Evolutionary conservation across 2,113 vertebrate species (phyloP).

Genomic region (Sylvicapra grimmia): DNA sequence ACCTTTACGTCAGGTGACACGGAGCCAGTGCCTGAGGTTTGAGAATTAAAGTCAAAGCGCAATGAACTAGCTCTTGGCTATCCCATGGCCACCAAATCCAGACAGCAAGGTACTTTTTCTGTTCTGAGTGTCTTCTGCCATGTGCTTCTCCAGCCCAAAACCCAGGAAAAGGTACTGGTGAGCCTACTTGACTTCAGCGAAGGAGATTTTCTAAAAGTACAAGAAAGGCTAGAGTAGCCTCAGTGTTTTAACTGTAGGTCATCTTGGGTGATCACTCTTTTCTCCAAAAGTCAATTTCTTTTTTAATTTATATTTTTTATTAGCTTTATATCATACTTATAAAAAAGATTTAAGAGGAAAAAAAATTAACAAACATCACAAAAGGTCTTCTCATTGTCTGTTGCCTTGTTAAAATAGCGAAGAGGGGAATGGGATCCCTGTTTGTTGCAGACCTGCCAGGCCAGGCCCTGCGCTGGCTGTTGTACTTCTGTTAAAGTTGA

Average conservation of each 20-base stretch:
- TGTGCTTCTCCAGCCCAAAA: constrained; percentile 28
- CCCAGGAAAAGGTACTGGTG: background rate
- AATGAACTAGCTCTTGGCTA: background rate
- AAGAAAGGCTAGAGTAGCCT: constrained; percentile 8
- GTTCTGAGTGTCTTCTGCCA: background rate
- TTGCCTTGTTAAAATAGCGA: background rate
- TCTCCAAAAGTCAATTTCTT: background rate
- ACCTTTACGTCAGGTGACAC: background rate
- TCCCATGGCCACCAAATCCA: background rate
- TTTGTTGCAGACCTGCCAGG: background rate
- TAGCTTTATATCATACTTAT: background rate
- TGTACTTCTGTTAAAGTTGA: background rate
- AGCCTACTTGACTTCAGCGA: constrained; percentile 41
- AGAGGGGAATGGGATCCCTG: background rate
- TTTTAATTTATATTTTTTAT: background rate
- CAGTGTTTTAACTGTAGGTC: background rate
- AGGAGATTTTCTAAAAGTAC: constrained; percentile 22
- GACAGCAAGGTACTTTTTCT: background rate
- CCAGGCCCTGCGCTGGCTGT: rapidly evolving
- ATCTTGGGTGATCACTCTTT: background rate
- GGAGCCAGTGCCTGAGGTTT: background rate
- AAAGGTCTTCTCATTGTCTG: background rate
- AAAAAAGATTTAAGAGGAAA: constrained; percentile 42
- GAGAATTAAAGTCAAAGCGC: background rate
- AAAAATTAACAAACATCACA: constrained; percentile 31